Conservation (phyloP, 2,797 vertebrate genomes). For the Macroramphosus scolopax region DNA sequence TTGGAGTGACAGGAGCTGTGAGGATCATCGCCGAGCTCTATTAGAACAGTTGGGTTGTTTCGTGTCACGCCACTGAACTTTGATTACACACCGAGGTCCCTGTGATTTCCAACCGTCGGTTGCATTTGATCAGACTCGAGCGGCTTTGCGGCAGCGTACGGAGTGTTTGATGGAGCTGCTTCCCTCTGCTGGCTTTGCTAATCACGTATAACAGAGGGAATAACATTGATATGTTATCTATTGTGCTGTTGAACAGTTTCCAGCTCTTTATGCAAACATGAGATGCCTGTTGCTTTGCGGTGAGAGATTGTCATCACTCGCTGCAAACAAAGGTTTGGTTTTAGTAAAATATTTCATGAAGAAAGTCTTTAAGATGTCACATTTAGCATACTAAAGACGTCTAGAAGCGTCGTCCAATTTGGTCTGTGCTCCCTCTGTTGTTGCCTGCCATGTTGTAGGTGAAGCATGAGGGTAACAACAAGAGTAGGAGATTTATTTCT, state of each 20-base stretch:
- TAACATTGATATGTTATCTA: conserved; percentile 24
- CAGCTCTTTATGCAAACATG: conserved; percentile 42
- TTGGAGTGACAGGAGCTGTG: conserved; percentile 21
- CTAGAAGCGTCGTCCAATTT: no score
- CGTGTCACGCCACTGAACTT: conserved; percentile 36
- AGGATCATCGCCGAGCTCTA: conserved; percentile 26
- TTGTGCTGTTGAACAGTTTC: conserved; percentile 10
- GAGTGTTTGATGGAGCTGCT: conserved; percentile 27
- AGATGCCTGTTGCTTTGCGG: conserved; percentile 14
- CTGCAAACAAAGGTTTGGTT: no score
- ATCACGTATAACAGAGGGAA: conserved; percentile 35
- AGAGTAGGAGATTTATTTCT: no score
- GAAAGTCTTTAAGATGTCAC: no score
- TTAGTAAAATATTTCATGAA: no score
- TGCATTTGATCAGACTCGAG: conserved; percentile 19
- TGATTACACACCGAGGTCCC: conserved; percentile 25
- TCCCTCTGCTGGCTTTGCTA: conserved; percentile 43
- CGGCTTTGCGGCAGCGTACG: conserved; percentile 4
- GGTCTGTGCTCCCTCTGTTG: no score
- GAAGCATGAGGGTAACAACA: no score
- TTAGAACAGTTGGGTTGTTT: conserved; percentile 44
- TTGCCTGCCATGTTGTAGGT: no score
- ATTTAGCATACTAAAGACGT: no score
- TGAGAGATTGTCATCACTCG: no score
- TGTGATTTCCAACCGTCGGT: conserved; percentile 24